Evolutionary conservation across 2,113 vertebrate genomes (phyloP).

Genomic region (Alethe castanea): DNA sequence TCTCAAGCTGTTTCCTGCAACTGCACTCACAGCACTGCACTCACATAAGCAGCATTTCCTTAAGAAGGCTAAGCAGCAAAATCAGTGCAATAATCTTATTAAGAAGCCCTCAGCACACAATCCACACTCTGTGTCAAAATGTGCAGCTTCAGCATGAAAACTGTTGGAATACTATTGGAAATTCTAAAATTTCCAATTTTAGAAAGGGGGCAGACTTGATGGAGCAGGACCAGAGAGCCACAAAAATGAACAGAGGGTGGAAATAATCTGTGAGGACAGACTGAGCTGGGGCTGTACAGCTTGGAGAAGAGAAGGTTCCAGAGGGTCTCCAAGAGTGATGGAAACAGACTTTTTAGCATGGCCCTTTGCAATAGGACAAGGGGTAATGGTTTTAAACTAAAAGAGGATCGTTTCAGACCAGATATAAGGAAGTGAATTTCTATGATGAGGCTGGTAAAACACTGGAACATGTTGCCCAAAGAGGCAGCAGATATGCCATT

Average conservation of each 20-base stretch:
- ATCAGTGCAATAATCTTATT: not conserved
- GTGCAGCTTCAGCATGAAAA: not conserved
- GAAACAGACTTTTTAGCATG: not conserved
- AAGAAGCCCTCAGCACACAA: not conserved
- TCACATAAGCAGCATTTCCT: not conserved
- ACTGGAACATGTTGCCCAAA: not conserved
- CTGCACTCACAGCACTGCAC: not conserved
- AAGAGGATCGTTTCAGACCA: not conserved
- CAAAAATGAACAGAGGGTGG: not conserved
- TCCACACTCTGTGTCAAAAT: not conserved
- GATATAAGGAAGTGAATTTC: not conserved
- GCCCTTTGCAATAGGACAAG: not conserved
- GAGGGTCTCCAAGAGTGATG: not conserved
- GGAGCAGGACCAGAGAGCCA: not conserved
- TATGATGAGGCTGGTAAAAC: not conserved
- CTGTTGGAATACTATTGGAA: not conserved
- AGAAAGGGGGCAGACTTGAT: not conserved
- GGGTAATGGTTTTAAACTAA: not conserved
- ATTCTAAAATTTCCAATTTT: too few relatives aligned
- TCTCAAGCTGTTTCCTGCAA: not conserved
- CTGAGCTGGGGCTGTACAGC: not conserved
- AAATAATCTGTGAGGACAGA: not conserved
- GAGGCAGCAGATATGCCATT: not conserved
- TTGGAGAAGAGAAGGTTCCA: not conserved
- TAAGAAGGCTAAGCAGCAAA: not conserved